Conservation (phyloP, 1,140 invertebrate species). For the Drosophila navojoa region DNA sequence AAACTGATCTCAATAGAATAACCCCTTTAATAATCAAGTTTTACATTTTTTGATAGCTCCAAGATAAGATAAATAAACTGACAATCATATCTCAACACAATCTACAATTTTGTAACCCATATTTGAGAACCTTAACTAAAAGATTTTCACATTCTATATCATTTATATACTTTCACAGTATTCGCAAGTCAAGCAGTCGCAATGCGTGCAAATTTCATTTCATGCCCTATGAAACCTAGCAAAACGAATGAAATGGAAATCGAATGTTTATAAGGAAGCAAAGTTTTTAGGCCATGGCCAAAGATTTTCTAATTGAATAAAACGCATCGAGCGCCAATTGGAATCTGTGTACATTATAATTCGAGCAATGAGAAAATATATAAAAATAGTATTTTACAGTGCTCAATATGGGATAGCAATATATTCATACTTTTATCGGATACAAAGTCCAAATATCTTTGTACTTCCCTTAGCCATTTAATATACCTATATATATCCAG, state of each 20-base stretch:
- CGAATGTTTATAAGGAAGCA: slow-evolving; percentile 55
- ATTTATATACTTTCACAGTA: neutral
- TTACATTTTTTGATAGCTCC: too few species aligned
- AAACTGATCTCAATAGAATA: too few species aligned
- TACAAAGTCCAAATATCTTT: neutral
- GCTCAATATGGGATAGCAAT: neutral
- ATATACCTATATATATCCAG: neutral
- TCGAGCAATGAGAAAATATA: slow-evolving; percentile 6
- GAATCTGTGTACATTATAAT: neutral
- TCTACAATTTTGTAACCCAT: too few species aligned
- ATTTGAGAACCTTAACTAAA: too few species aligned
- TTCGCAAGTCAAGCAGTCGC: neutral
- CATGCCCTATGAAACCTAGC: slow-evolving; percentile 46
- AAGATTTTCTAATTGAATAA: slow-evolving; percentile 48
- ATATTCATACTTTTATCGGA: slow-evolving; percentile 2
- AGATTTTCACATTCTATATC: too few species aligned
- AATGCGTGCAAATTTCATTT: neutral
- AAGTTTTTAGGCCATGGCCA: slow-evolving; percentile 44
- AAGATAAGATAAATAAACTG: too few species aligned
- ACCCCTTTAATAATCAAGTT: too few species aligned
- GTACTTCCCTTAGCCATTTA: neutral
- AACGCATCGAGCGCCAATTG: slow-evolving; percentile 14
- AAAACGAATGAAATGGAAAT: slow-evolving; percentile 54
- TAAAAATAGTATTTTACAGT: slow-evolving; percentile 24
- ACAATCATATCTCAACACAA: too few species aligned